These are phyloP conservation scores for Hylyphantes graminicola DNA, from an alignment of 1,140 invertebrate genomes.

Conservation along the genomic window DNA sequence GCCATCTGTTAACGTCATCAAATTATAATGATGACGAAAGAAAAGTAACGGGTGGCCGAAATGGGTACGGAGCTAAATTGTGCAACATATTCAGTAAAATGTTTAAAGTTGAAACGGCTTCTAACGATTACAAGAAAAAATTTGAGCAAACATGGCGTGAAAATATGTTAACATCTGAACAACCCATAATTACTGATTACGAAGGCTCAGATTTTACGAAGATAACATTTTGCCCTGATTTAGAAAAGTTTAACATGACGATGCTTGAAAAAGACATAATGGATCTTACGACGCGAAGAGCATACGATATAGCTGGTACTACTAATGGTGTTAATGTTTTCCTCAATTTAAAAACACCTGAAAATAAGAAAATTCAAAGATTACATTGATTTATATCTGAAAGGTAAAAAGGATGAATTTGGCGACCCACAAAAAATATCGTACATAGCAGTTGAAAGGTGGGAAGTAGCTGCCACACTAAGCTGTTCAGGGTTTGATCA, in stretches of 20 bases:
- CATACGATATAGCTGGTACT: constrained; percentile 95
- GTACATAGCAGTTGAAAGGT: constrained; percentile 85
- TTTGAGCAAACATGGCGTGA: constrained; percentile 96
- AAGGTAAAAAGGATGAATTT: constrained; percentile 81
- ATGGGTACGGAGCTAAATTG: constrained; percentile 98
- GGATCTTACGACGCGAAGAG: constrained; percentile 92
- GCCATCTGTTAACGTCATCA: constrained; percentile 96
- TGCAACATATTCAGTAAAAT: constrained; percentile 99
- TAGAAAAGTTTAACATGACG: constrained; percentile 96
- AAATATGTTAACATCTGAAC: constrained; percentile 94
- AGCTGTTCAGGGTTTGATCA: constrained; percentile 96
- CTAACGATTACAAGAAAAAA: constrained; percentile 83
- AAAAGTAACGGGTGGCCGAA: constrained; percentile 88
- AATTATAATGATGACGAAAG: constrained; percentile 99
- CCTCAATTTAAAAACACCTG: constrained; percentile 88
- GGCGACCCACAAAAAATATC: constrained; percentile 89
- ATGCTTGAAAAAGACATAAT: constrained; percentile 94
- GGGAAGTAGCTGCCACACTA: constrained; percentile 94
- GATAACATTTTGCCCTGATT: constrained; percentile 95
- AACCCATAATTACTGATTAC: constrained; percentile 78
- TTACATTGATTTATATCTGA: constrained; percentile 94
- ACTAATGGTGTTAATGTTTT: constrained; percentile 91
- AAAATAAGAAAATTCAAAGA: constrained; percentile 96
- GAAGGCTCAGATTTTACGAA: constrained; percentile 89
- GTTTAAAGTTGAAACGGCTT: constrained; percentile 95